Conservation (phyloP, 1,140 invertebrate species). For the Lethocerus indicus region DNA sequence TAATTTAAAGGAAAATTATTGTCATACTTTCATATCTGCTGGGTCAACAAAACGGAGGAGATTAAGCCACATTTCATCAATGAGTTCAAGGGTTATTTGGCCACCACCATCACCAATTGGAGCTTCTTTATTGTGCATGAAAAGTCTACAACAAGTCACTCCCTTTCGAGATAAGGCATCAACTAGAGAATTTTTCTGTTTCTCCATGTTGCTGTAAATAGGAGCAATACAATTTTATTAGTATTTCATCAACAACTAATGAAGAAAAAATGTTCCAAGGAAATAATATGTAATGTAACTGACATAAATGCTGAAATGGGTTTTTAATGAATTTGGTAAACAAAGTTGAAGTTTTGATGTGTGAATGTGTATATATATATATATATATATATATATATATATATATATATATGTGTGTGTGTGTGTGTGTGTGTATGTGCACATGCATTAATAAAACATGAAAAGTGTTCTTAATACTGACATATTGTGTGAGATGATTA, state of each 20-base stretch:
- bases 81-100: slow-evolving; percentile 26
- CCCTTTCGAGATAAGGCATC: slow-evolving; percentile 63
- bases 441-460: too few relatives aligned
- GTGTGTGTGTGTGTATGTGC: too few relatives aligned
- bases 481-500: too few relatives aligned
- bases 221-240: background rate
- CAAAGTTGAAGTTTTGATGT: too few relatives aligned
- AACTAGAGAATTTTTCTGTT: slow-evolving; percentile 54
- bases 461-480: too few relatives aligned
- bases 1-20: slow-evolving; percentile 1
- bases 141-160: slow-evolving; percentile 47
- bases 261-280: background rate
- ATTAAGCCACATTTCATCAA: slow-evolving; percentile 46
- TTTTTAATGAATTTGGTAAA: background rate
- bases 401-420: too few relatives aligned
- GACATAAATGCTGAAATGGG: background rate
- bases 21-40: slow-evolving; percentile 51
- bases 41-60: slow-evolving; percentile 62
- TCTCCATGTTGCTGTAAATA: slow-evolving; percentile 55
- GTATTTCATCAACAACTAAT: background rate
- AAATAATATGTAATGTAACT: background rate
- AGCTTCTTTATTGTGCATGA: slow-evolving; percentile 21
- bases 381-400: too few relatives aligned
- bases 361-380: too few relatives aligned
- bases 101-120: slow-evolving; percentile 8